Conservation (phyloP, 2,113 vertebrate species). For the Ceyx margarethae region DNA sequence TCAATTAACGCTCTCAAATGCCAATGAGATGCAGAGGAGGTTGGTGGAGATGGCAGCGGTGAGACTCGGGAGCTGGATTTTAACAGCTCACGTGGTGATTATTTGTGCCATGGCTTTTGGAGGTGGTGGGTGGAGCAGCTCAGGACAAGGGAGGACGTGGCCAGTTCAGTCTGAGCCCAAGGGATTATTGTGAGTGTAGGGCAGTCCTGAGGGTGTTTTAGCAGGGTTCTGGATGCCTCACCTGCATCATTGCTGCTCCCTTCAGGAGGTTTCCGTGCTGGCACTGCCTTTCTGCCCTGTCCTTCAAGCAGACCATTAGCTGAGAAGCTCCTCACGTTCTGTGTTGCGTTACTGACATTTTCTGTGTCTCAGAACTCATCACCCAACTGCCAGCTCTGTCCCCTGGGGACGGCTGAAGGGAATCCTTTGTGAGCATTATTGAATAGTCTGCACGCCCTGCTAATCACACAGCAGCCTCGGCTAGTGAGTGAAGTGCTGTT, state of each 20-base stretch:
- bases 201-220: no score
- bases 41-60: slow-evolving; percentile 64
- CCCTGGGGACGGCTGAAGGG: neutral
- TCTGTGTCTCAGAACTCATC: neutral
- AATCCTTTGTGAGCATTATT: slow-evolving; percentile 14
- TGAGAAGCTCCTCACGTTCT: accelerated
- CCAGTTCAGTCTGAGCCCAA: no score
- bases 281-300: neutral
- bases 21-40: slow-evolving; percentile 85
- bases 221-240: neutral
- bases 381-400: neutral
- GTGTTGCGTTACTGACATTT: accelerated
- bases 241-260: accelerated
- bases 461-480: slow-evolving; percentile 60
- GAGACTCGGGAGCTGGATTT: slow-evolving; percentile 74
- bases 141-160: no score
- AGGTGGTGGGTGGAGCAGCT: no score
- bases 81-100: slow-evolving; percentile 76
- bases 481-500: slow-evolving; percentile 51
- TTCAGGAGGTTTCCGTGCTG: neutral
- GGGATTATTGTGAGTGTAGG: no score
- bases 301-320: neutral
- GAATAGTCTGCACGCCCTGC: slow-evolving; percentile 35
- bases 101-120: slow-evolving; percentile 28
- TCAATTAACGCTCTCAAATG: slow-evolving; percentile 93